Evolutionary conservation across 2,888 invertebrate genomes (phyloP).

Genomic region (Oscheius sp.): DNA sequence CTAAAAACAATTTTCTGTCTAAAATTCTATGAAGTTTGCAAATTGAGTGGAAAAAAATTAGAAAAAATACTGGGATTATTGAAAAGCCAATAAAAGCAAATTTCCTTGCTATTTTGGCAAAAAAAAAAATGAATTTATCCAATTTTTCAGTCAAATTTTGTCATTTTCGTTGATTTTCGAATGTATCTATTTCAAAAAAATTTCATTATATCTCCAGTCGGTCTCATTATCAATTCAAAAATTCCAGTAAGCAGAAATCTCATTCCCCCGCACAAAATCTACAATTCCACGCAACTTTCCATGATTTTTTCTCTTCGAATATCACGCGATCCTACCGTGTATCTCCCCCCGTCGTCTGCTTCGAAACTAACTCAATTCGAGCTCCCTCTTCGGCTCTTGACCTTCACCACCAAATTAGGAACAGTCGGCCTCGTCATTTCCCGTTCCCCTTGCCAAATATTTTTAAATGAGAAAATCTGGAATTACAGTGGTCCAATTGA

Average conservation of each 20-base stretch:
- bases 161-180: too few relatives aligned
- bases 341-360: background rate
- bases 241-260: background rate
- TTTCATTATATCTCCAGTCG: too few relatives aligned
- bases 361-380: slow-evolving; percentile 7
- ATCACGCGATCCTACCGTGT: slow-evolving; percentile 8
- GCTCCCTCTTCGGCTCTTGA: slow-evolving; percentile 19
- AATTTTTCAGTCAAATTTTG: too few relatives aligned
- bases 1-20: too few relatives aligned
- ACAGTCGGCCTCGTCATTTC: slow-evolving; percentile 9
- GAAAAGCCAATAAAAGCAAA: too few relatives aligned
- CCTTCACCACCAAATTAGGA: slow-evolving; percentile 31
- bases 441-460: background rate
- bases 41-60: too few relatives aligned
- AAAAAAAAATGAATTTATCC: too few relatives aligned
- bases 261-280: background rate
- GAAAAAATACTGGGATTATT: too few relatives aligned
- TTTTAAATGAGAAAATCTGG: slow-evolving; percentile 4
- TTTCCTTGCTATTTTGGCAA: too few relatives aligned
- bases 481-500: slow-evolving; percentile 11
- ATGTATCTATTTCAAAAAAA: too few relatives aligned
- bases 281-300: background rate
- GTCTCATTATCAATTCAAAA: too few relatives aligned
- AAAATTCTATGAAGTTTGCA: too few relatives aligned
- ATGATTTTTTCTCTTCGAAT: background rate